Percentiles rank a stretch among this genome's conserved stretches.
Conservation (phyloP, 1,140 invertebrate genomes). For the Gryllus bimaculatus region DNA sequence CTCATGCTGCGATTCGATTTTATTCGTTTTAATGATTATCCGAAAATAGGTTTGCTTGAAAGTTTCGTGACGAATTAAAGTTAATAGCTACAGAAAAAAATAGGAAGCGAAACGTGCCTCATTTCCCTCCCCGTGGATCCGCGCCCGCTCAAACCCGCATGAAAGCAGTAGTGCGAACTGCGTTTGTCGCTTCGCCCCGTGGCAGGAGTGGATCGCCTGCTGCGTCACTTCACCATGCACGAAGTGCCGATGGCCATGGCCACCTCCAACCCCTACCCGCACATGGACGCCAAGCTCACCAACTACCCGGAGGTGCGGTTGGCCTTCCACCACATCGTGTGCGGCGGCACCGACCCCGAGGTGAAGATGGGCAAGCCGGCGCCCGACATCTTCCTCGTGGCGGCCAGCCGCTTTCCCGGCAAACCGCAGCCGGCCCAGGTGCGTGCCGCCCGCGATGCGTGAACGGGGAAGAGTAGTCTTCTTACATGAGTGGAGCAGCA, state of each 20-base stretch:
- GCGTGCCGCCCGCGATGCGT: too few relatives aligned
- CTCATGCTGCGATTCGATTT: too few relatives aligned
- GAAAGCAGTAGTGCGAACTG: too few relatives aligned
- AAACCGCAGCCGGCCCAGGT: conserved; percentile 57
- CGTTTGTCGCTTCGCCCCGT: not conserved
- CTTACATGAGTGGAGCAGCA: too few relatives aligned
- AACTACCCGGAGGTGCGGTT: conserved; percentile 52
- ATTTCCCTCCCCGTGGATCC: too few relatives aligned
- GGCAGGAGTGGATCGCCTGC: conserved; percentile 70
- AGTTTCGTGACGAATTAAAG: too few relatives aligned
- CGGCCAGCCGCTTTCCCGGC: conserved; percentile 68
- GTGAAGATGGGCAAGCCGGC: conserved; percentile 84
- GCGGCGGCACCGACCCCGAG: conserved; percentile 77
- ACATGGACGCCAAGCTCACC: conserved; percentile 67
- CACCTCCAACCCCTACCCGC: conserved; percentile 71
- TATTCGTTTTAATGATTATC: too few relatives aligned
- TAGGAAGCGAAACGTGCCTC: too few relatives aligned
- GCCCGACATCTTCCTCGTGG: conserved; percentile 86
- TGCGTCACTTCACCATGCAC: conserved; percentile 67
- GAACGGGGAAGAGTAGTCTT: too few relatives aligned
- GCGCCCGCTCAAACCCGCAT: too few relatives aligned
- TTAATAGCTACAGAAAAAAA: too few relatives aligned
- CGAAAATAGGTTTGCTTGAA: too few relatives aligned
- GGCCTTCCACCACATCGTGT: conserved; percentile 72
- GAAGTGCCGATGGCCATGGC: conserved; percentile 79